A percentile compares a stretch with the other conserved stretches of the same genome.
phyloP scores from a whole-genome alignment of 2,797 vertebrate species.

The Silurus aristotelis region DNA sequence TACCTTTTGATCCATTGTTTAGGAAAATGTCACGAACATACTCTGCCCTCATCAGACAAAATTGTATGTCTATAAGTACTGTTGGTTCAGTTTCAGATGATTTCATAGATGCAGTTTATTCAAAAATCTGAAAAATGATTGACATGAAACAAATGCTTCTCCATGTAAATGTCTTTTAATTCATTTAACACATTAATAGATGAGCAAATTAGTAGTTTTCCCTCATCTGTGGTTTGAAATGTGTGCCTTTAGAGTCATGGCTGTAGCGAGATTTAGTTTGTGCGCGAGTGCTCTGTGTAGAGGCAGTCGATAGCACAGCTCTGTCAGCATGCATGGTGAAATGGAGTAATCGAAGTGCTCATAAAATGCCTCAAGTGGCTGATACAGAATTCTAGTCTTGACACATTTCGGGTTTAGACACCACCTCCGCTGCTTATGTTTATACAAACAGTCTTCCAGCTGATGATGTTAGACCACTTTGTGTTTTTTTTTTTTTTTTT shows the following conservation, averaged over 20 bases:
- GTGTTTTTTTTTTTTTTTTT: slow-evolving; percentile 26
- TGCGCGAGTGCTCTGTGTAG: slow-evolving; percentile 20
- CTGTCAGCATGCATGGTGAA: slow-evolving; percentile 55
- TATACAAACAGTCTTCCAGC: slow-evolving; percentile 15
- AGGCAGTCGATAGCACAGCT: slow-evolving; percentile 46
- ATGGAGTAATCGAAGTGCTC: slow-evolving; percentile 53
- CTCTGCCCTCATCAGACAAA: too few relatives aligned
- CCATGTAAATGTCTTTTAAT: neutral
- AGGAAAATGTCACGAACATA: too few relatives aligned
- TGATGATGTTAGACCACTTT: slow-evolving; percentile 15
- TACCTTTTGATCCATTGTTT: too few relatives aligned
- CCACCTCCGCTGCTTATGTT: slow-evolving; percentile 33
- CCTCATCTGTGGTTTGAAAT: neutral
- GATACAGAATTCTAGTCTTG: slow-evolving; percentile 29
- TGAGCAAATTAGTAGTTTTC: neutral
- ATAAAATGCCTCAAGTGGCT: slow-evolving; percentile 53
- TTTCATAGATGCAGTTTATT: neutral
- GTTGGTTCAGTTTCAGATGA: too few relatives aligned
- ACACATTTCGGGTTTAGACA: slow-evolving; percentile 10
- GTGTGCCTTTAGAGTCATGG: slow-evolving; percentile 11
- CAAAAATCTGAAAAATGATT: neutral
- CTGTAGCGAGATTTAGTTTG: neutral
- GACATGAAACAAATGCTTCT: neutral
- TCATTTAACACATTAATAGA: neutral
- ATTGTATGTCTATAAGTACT: too few relatives aligned